Percentiles rank a stretch among this genome's conserved stretches.
These are phyloP conservation scores for Panurus biarmicus DNA, from an alignment of 2,113 vertebrate species.

Conservation along the genomic window DNA sequence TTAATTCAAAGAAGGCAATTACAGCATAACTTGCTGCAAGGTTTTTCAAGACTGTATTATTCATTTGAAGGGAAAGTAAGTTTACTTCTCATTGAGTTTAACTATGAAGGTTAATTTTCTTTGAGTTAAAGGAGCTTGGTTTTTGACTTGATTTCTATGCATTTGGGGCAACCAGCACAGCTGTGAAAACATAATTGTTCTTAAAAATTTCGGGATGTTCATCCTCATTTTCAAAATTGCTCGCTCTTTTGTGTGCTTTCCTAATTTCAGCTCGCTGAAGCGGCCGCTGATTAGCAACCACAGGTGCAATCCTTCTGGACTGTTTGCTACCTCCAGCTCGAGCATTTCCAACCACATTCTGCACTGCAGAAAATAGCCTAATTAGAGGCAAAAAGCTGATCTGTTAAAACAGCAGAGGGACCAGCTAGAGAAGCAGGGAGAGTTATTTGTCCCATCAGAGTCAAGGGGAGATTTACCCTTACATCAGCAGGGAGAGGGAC, in stretches of 20 bases:
- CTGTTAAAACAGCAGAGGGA: background rate
- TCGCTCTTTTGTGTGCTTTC: background rate
- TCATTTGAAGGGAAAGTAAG: background rate
- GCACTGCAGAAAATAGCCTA: background rate
- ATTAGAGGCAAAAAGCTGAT: constrained; percentile 32
- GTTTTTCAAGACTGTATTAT: background rate
- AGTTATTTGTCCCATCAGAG: background rate
- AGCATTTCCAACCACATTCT: background rate
- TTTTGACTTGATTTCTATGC: constrained; percentile 37
- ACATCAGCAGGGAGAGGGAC: background rate
- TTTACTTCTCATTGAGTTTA: background rate
- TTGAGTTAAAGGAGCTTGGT: background rate
- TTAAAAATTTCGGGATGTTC: background rate
- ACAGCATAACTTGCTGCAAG: background rate
- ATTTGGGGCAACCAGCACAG: constrained; percentile 42
- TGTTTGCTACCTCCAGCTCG: background rate
- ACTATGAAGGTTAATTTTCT: constrained; percentile 22
- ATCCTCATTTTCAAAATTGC: constrained; percentile 39
- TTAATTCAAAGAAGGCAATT: constrained; percentile 16
- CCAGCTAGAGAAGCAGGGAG: background rate
- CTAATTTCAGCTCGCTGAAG: constrained; percentile 19
- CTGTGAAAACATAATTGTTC: constrained; percentile 36
- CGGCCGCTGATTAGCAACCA: constrained; percentile 5
- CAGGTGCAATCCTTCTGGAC: constrained; percentile 45
- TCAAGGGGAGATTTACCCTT: background rate